Evolutionary conservation across 1,140 invertebrate species (phyloP).

Genomic region (Nasonia giraulti): DNA sequence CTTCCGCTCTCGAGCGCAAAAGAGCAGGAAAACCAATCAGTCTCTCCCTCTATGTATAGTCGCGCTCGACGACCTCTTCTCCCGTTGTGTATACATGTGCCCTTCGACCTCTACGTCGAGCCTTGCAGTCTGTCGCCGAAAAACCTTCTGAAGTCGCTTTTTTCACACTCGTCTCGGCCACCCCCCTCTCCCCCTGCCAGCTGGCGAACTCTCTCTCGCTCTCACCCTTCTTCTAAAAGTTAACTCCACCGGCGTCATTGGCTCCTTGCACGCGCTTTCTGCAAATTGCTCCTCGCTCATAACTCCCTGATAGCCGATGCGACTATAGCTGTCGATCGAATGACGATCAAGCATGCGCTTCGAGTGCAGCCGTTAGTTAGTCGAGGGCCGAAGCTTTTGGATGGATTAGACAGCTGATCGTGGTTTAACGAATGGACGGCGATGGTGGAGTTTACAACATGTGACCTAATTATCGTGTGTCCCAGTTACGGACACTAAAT

Average conservation of each 20-base stretch:
- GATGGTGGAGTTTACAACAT: too few species aligned
- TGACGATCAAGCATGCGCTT: constrained; percentile 35
- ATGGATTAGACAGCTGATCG: not conserved
- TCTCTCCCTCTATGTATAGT: not conserved
- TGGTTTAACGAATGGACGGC: too few species aligned
- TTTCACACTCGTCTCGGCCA: not conserved
- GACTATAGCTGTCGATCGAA: constrained; percentile 54
- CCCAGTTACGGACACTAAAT: too few species aligned
- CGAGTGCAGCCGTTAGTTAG: constrained; percentile 20
- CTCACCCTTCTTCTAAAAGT: constrained; percentile 58
- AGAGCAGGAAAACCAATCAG: not conserved
- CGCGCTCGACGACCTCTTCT: not conserved
- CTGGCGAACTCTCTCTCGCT: not conserved
- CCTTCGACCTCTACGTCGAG: not conserved
- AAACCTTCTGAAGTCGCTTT: not conserved
- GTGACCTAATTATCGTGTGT: too few species aligned
- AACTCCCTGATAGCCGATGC: constrained; percentile 66
- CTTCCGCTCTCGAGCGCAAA: not conserved
- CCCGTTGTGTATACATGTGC: not conserved
- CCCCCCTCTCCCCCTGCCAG: constrained; percentile 50
- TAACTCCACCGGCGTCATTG: constrained; percentile 71
- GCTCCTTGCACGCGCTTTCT: constrained; percentile 71
- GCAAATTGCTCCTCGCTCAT: constrained; percentile 69
- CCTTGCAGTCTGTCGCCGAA: not conserved
- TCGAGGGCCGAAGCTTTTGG: not conserved